Percentiles rank a stretch among this genome's conserved stretches.
Conservation (phyloP, 2,888 invertebrate genomes). For the Polymixis lichenea region DNA sequence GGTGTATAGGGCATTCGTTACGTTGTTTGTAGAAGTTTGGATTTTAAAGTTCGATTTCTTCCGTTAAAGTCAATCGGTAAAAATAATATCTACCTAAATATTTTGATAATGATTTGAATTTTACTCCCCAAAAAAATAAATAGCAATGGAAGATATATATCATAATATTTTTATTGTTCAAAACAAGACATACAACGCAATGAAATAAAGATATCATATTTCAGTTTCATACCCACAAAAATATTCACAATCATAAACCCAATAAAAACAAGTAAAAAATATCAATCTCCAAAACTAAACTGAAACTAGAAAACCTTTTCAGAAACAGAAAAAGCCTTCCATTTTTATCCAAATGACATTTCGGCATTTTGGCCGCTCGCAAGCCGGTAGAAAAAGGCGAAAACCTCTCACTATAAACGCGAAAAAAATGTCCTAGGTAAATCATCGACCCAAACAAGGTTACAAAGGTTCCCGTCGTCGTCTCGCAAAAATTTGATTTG, state of each 20-base stretch:
- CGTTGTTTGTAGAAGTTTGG: not conserved
- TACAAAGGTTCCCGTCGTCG: slow-evolving; percentile 70
- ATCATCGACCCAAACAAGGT: slow-evolving; percentile 73
- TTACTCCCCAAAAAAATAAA: not conserved
- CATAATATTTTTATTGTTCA: no score
- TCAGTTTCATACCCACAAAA: not conserved
- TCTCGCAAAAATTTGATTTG: slow-evolving; percentile 79
- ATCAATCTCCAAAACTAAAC: slow-evolving; percentile 33
- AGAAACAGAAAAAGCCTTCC: slow-evolving; percentile 17
- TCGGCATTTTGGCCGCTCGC: slow-evolving; percentile 27
- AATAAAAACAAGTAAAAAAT: slow-evolving; percentile 32
- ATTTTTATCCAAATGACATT: slow-evolving; percentile 54
- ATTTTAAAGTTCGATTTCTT: not conserved
- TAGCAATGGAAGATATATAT: not conserved
- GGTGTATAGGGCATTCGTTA: no score
- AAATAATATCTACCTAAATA: not conserved
- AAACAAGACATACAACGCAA: not conserved
- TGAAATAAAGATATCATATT: not conserved
- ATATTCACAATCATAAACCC: not conserved
- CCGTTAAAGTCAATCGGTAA: not conserved
- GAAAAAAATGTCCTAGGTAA: slow-evolving; percentile 67
- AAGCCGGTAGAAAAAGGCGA: slow-evolving; percentile 29
- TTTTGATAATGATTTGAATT: not conserved
- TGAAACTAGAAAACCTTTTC: slow-evolving; percentile 35
- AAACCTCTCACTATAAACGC: slow-evolving; percentile 44